Percentiles rank a stretch among this genome's conserved stretches.
Evolutionary conservation across 2,113 vertebrate species (phyloP).

Genomic region (Uria lomvia): DNA sequence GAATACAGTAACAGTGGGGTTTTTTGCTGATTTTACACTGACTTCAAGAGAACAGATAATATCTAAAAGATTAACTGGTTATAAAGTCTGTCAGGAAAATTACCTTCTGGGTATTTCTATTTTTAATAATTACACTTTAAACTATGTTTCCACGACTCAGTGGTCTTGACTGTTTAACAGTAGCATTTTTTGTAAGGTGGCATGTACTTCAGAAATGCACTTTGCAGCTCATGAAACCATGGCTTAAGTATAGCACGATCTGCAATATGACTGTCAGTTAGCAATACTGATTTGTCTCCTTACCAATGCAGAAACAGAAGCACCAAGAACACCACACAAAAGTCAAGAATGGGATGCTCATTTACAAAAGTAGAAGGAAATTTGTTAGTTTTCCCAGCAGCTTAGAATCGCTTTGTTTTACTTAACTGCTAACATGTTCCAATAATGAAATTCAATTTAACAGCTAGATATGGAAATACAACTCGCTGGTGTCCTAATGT

Average conservation of each 20-base stretch:
- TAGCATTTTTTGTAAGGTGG: neutral
- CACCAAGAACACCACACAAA: neutral
- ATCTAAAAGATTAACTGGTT: neutral
- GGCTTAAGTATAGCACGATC: neutral
- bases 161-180: neutral
- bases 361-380: neutral
- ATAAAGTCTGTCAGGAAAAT: neutral
- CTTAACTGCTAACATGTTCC: neutral
- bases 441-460: neutral
- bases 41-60: neutral
- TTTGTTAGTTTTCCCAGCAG: neutral
- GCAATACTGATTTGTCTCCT: neutral
- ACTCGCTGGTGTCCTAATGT: neutral
- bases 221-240: neutral
- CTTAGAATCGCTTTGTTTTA: neutral
- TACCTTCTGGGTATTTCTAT: neutral
- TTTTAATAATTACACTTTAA: neutral
- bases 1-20: fast-evolving
- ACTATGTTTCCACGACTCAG: neutral
- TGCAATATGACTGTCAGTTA: neutral
- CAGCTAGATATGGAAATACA: neutral
- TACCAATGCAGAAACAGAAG: neutral
- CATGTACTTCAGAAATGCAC: neutral
- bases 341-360: neutral
- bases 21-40: neutral